A percentile compares a stretch with the other conserved stretches of the same genome.
Evolutionary conservation across 30 jellyfish, hydroid and myxozoan species (phyloP).

Genomic region (Cassiopea xamachana): DNA sequence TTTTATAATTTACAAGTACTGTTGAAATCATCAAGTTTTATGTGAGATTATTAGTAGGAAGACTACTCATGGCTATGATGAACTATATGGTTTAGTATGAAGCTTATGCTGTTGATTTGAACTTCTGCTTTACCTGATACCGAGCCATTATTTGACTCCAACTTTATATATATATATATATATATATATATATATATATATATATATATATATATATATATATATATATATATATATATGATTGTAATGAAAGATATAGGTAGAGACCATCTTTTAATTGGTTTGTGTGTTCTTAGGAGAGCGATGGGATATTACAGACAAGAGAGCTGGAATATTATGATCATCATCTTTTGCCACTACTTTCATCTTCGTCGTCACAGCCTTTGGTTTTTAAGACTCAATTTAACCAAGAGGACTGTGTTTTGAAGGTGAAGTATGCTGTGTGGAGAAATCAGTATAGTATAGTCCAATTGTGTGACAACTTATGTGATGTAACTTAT

Average conservation of each 20-base stretch:
- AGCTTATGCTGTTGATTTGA: background rate
- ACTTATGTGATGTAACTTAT: background rate
- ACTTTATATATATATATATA: background rate
- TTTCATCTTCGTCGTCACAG: constrained; percentile 54
- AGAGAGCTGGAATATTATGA: constrained; percentile 63
- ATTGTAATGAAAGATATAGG: no score
- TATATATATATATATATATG: no score
- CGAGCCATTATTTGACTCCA: constrained; percentile 1
- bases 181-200: background rate
- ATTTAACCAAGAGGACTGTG: constrained; percentile 60
- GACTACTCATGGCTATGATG: constrained; percentile 2
- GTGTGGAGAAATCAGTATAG: background rate
- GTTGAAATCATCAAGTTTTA: no score
- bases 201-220: no score
- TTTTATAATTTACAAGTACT: background rate
- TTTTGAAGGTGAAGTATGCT: constrained; percentile 29
- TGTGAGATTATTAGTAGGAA: no score
- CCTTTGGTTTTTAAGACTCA: constrained; percentile 47
- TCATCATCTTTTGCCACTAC: constrained; percentile 55
- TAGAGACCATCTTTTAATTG: no score
- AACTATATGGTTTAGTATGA: background rate
- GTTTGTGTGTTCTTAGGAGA: constrained; percentile 24
- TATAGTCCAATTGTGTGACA: no score
- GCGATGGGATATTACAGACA: constrained; percentile 42
- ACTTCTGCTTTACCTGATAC: constrained; percentile 48